A percentile compares a stretch with the other conserved stretches of the same genome.
Evolutionary conservation across 1,140 invertebrate species (phyloP).

Genomic region (Scaptodrosophila lebanonensis): DNA sequence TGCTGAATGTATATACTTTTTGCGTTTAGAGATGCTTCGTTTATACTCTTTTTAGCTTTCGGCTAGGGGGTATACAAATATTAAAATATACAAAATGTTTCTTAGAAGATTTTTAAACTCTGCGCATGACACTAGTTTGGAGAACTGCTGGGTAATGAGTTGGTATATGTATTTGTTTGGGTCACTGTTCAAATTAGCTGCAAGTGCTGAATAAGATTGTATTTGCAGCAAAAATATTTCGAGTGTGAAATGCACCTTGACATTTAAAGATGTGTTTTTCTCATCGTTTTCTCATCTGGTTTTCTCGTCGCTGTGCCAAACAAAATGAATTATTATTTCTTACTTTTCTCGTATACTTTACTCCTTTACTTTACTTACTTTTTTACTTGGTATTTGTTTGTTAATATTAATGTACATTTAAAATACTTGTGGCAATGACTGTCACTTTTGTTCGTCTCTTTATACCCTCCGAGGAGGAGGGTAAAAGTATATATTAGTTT

Average conservation of each 20-base stretch:
- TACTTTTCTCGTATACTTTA: constrained; percentile 19
- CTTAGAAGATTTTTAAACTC: too few relatives aligned
- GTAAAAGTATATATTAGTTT: too few relatives aligned
- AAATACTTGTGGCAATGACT: constrained; percentile 6
- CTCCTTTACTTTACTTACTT: constrained; percentile 14
- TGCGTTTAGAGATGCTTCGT: too few relatives aligned
- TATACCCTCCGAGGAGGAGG: constrained; percentile 1
- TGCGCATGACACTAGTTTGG: not conserved
- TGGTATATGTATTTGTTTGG: not conserved
- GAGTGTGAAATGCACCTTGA: constrained; percentile 75
- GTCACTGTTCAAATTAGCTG: constrained; percentile 57
- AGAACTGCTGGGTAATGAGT: not conserved
- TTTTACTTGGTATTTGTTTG: constrained; percentile 17
- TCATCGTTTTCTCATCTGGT: constrained; percentile 35
- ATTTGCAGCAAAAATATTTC: constrained; percentile 35
- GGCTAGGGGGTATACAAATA: too few relatives aligned
- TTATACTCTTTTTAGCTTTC: too few relatives aligned
- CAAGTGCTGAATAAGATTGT: too few relatives aligned
- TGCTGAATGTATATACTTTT: too few relatives aligned
- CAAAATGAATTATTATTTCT: constrained; percentile 27
- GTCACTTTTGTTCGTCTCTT: not conserved
- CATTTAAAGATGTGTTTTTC: constrained; percentile 50
- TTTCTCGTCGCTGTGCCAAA: constrained; percentile 45
- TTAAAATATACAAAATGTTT: too few relatives aligned
- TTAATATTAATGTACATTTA: constrained; percentile 23